phyloP scores from a whole-genome alignment of 2,797 vertebrate genomes.

The Centropyge bicolor region DNA sequence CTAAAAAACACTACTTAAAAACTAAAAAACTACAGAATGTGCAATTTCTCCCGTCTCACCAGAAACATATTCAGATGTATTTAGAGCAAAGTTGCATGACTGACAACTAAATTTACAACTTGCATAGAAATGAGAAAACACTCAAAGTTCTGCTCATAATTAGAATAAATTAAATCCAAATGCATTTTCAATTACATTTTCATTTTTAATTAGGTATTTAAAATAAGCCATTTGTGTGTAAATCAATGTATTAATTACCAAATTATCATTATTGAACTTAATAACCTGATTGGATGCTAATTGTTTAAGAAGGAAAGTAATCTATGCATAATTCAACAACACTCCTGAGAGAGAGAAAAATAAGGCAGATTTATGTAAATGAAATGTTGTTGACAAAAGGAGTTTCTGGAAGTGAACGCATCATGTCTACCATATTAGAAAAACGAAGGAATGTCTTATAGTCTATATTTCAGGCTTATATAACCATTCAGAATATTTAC shows the following conservation, averaged over 20 bases:
- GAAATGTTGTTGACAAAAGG: constrained; percentile 6
- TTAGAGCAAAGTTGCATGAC: not conserved
- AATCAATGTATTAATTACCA: constrained; percentile 11
- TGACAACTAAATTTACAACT: not conserved
- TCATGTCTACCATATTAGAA: not conserved
- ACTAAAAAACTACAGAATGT: too few species aligned
- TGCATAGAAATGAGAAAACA: not conserved
- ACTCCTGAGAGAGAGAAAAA: not conserved
- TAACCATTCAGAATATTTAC: constrained; percentile 6
- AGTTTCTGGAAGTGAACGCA: not conserved
- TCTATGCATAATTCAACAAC: constrained; percentile 20
- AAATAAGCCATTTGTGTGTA: not conserved
- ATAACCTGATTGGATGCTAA: not conserved
- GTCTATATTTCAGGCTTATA: not conserved
- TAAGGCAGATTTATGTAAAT: constrained; percentile 4
- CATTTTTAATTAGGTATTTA: not conserved
- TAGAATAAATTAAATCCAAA: constrained; percentile 6
- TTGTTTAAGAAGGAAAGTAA: constrained; percentile 9
- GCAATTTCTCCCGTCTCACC: not conserved
- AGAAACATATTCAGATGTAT: constrained; percentile 8
- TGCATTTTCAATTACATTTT: constrained; percentile 18
- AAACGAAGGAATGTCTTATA: not conserved
- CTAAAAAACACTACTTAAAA: not conserved
- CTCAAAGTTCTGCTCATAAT: constrained; percentile 8
- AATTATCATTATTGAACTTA: constrained; percentile 1